Base-by-base conservation (phyloP, 2,797 vertebrate genomes). In the Premnoplex brunnescens region DNA sequence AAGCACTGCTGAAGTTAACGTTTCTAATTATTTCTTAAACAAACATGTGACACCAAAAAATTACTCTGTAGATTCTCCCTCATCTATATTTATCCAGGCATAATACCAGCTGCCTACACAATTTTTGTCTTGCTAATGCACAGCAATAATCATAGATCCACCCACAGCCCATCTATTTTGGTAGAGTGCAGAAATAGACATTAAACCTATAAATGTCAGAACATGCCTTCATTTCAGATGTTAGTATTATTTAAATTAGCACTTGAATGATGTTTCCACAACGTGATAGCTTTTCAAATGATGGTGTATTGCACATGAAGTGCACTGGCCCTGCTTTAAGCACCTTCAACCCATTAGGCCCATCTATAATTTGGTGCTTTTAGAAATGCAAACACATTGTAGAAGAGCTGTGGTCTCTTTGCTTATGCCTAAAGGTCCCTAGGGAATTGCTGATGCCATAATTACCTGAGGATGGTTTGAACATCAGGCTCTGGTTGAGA, bases 241-340 rank as follows among this genome's bases (percentile, higher is more conserved):
- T 19, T 32, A 89, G 91, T 90, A 95, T 97, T 97, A 98, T 96
- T 98, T 97, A 98, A 97, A 98, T 97, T 95, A 97, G 95, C 87
- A 79, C 96, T 75, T 93, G 94, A 97, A 91, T 62, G 95, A 96
- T 85, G 90, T 80, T 95, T 91, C 75, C 22, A 58, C 93, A 96
- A 95, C 46, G 43, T 83, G 96, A 97, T 96, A 93, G 96, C 94
- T 96, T 97, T 97, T 96, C 93, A 94, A 93, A 95, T 88, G 89
- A 97, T 64, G 87, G 95, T 85, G 67, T 89, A 94, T 95, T 94
- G 96, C 91, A 89, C 94, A 69, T 74, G 81, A 96, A 84, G 80
- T 85, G 94, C 93, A 75, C 58, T 68, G 88, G 96, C 89, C 80
- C 79, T 55, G 78, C 62, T 16, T 89, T 94, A 95, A 97, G 87